Percentiles rank a stretch among this genome's conserved stretches.
Conservation (phyloP, 2,797 vertebrate genomes). For the Micropoecilia bifurca region DNA sequence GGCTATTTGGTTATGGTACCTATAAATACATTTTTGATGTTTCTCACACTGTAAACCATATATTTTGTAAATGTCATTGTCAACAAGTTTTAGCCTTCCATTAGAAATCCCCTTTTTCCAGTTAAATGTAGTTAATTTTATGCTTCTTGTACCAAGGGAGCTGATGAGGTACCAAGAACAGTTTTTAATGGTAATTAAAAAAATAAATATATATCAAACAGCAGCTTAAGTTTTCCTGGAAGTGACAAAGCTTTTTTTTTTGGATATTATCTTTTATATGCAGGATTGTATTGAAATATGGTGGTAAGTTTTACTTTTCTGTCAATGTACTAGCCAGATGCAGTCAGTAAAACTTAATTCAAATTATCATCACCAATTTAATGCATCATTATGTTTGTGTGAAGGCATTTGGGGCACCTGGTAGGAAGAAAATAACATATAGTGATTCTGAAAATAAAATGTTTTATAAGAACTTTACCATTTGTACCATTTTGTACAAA, state of each 20-base stretch:
- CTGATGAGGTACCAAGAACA: too few species aligned
- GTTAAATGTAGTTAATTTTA: too few species aligned
- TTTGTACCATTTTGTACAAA: neutral
- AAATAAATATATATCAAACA: too few species aligned
- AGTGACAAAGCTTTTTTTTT: too few species aligned
- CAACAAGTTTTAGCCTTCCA: neutral
- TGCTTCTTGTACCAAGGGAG: too few species aligned
- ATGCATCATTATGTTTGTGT: neutral
- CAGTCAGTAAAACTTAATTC: too few species aligned
- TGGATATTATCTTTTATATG: neutral
- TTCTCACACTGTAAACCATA: neutral
- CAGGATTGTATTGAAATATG: neutral
- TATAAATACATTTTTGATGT: neutral
- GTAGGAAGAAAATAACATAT: neutral
- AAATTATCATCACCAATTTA: too few species aligned
- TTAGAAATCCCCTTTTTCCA: too few species aligned
- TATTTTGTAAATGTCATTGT: neutral
- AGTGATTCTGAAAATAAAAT: neutral
- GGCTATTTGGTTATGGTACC: neutral
- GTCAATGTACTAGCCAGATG: too few species aligned
- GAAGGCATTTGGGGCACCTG: neutral
- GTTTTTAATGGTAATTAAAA: too few species aligned
- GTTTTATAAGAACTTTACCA: neutral
- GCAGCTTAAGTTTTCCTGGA: too few species aligned
- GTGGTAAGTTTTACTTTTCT: neutral